phyloP scores from a whole-genome alignment of 2,113 vertebrate species.

The Pangasianodon hypophthalmus region DNA sequence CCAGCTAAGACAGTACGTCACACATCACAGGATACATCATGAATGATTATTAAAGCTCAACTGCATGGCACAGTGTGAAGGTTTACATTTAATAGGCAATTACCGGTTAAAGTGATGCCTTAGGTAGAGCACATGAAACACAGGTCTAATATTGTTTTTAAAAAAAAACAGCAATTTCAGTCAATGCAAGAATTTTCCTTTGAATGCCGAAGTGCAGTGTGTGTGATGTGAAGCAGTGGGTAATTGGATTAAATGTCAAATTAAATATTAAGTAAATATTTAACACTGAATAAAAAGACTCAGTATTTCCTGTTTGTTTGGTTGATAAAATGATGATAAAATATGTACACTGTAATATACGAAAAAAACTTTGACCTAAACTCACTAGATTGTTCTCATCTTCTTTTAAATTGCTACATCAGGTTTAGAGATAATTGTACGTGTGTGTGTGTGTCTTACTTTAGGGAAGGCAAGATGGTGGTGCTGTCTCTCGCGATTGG shows the following conservation, averaged over 20 bases:
- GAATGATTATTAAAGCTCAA: not conserved
- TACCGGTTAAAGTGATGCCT: too few species aligned
- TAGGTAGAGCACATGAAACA: too few species aligned
- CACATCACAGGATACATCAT: not conserved
- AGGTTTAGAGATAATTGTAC: not conserved
- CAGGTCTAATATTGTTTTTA: too few species aligned
- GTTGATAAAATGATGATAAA: not conserved
- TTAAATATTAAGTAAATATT: not conserved
- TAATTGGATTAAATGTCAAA: not conserved
- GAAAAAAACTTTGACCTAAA: not conserved
- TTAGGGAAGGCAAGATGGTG: slow-evolving; percentile 99
- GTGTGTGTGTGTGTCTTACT: slow-evolving; percentile 56
- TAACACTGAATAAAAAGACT: not conserved
- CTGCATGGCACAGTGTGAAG: not conserved
- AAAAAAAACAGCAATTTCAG: not conserved
- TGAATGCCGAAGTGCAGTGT: not conserved
- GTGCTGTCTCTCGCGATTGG: slow-evolving; percentile 98
- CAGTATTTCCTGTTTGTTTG: not conserved
- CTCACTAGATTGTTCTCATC: not conserved
- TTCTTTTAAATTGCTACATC: not conserved
- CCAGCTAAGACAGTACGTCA: not conserved
- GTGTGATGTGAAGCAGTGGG: not conserved
- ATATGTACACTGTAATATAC: not conserved
- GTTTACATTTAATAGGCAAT: not conserved
- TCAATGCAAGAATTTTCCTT: not conserved